These are phyloP conservation scores for Eumerus sabulonum DNA, from an alignment of 2,888 invertebrate genomes.

Conservation along the genomic window DNA sequence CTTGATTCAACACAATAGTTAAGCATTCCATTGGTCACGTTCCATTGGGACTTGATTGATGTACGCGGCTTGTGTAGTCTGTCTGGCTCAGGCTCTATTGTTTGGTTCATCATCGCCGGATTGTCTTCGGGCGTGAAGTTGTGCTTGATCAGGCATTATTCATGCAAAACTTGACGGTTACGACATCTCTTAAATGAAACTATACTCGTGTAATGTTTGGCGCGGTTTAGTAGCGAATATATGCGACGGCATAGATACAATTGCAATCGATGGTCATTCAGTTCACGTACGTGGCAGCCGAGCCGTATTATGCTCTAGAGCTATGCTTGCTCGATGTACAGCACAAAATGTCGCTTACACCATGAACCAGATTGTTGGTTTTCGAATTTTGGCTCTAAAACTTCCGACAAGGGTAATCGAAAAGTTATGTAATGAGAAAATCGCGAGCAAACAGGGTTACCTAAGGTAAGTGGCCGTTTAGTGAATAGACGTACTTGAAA, in stretches of 20 bases:
- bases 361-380: too few relatives aligned
- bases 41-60: constrained; percentile 58
- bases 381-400: too few relatives aligned
- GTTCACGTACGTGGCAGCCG: constrained; percentile 8
- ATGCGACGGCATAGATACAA: constrained; percentile 8
- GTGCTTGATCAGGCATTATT: constrained; percentile 37
- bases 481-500: too few relatives aligned
- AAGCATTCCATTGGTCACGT: constrained; percentile 41
- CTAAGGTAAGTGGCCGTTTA: too few relatives aligned
- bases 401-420: too few relatives aligned
- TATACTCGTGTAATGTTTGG: too few relatives aligned
- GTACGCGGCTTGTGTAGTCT: background rate
- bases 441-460: too few relatives aligned
- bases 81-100: constrained; percentile 33
- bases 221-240: too few relatives aligned
- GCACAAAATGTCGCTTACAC: too few relatives aligned
- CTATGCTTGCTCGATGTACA: too few relatives aligned
- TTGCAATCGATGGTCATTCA: constrained; percentile 5
- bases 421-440: too few relatives aligned
- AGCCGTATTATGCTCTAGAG: background rate
- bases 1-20: constrained; percentile 38
- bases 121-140: constrained; percentile 40
- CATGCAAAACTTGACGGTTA: constrained; percentile 44
- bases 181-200: too few relatives aligned
- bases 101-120: constrained; percentile 47